Percentiles rank a stretch among this genome's conserved stretches.
Conservation (phyloP, 2,888 invertebrate species). For the Lithophane semibrunnea region DNA sequence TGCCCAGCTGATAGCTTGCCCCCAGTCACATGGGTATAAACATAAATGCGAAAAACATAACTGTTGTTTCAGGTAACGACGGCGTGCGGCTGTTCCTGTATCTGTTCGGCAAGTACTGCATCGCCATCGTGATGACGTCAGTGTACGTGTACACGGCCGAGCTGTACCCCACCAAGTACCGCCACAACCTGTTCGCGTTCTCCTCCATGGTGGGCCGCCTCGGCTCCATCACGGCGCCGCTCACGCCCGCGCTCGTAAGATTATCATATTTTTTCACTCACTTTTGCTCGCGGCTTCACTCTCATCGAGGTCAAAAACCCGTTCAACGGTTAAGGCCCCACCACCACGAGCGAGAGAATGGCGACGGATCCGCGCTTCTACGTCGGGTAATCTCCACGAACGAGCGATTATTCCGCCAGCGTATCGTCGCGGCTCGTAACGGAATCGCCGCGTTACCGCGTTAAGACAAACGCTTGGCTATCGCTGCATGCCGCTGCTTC, state of each 20-base stretch:
- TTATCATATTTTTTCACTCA: background rate
- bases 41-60: background rate
- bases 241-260: slow-evolving; percentile 92
- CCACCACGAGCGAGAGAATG: too few relatives aligned
- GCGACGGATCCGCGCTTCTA: too few relatives aligned
- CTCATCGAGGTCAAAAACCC: too few relatives aligned
- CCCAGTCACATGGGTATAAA: background rate
- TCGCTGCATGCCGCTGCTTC: too few relatives aligned
- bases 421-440: too few relatives aligned
- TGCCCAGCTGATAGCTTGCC: background rate
- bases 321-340: background rate
- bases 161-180: slow-evolving; percentile 92
- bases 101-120: slow-evolving; percentile 92
- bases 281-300: too few relatives aligned
- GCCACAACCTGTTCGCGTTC: slow-evolving; percentile 92
- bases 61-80: slow-evolving; percentile 71
- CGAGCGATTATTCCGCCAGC: too few relatives aligned
- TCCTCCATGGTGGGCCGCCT: slow-evolving; percentile 93
- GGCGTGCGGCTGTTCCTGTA: slow-evolving; percentile 88
- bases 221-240: slow-evolving; percentile 92
- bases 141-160: slow-evolving; percentile 93
- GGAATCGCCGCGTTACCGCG: too few relatives aligned
- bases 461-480: too few relatives aligned
- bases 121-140: slow-evolving; percentile 92
- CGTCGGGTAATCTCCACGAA: too few relatives aligned